Evolutionary conservation across 2,888 invertebrate species (phyloP), one percentile per base, ranked within the genome.

Genomic region (Drosophila neotestacea): DNA sequence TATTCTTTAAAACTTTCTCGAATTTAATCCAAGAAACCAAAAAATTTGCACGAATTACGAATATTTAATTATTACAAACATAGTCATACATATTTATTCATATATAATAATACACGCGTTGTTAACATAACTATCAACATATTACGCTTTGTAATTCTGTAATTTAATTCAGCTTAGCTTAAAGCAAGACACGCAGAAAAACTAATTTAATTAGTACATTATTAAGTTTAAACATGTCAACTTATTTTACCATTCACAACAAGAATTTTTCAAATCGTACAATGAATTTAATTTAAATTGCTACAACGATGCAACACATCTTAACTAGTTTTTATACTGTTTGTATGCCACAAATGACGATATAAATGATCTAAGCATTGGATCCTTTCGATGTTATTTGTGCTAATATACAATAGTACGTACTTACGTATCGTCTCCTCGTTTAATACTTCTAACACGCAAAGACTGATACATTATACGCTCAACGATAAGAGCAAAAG

Each of bases 401-500:
- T 65, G 46, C 52, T 70, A 55, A 71, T 55, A 72, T 65, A 70
- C 50, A 69, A 62, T 63, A 76, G 58, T 71, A 22, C 22, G 55
- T 68, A 61, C 71, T 69, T 68, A 70, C 52, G 54, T 70, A 78
- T 71, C 62, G 71, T 70, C 76, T 76, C 59, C 61, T 74, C 77
- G 64, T 78, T 83, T 73, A 70, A 80, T 83, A 86, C 79, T 83
- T 85, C 79, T 81, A 86, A 86, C 88, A 83, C 75, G 81, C 83
- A 89, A 89, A 88, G 88, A 88, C 88, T 88, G 88, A 88, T 83
- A 83, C 88, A 81, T 77, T 77, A 79, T 86, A 76, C 70, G 78
- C 73, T 80, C 78, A 68, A 70, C 63, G 65, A 69, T 77, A 75
- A 66, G 77, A 67, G 62, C 66, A 61, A 60, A 60, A 66, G 38